Conservation (phyloP, 2,113 vertebrate genomes). For the Nannospalax galili region DNA sequence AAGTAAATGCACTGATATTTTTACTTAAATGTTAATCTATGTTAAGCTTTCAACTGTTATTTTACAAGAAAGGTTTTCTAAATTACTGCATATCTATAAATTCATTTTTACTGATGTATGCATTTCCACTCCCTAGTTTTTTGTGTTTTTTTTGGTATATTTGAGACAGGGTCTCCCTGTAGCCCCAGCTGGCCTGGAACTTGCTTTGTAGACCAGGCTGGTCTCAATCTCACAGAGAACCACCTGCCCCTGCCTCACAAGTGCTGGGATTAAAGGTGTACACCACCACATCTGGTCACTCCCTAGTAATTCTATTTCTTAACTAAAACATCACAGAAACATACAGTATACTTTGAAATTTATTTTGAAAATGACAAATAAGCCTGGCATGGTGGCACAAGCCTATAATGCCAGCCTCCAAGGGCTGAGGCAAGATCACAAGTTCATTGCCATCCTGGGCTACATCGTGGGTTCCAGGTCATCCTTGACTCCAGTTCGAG, state of each 20-base stretch:
- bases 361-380: conserved; percentile 26
- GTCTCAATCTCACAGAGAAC: too few relatives aligned
- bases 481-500: background rate
- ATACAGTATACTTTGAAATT: background rate
- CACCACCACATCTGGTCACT: too few relatives aligned
- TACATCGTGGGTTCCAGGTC: background rate
- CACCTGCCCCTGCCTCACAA: too few relatives aligned
- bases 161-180: too few relatives aligned
- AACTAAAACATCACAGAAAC: background rate
- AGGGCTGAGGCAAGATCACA: background rate
- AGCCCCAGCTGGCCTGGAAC: too few relatives aligned
- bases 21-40: background rate
- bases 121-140: background rate
- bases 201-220: too few relatives aligned
- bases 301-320: too few relatives aligned
- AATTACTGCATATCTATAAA: background rate
- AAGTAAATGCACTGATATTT: background rate
- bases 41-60: background rate
- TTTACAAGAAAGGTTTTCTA: background rate
- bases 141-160: background rate
- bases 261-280: too few relatives aligned
- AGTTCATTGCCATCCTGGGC: too few relatives aligned
- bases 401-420: background rate
- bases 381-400: background rate
- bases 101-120: background rate